Conservation (phyloP, 64 coral and sea anemone genomes). For the Anthopleura sola region DNA sequence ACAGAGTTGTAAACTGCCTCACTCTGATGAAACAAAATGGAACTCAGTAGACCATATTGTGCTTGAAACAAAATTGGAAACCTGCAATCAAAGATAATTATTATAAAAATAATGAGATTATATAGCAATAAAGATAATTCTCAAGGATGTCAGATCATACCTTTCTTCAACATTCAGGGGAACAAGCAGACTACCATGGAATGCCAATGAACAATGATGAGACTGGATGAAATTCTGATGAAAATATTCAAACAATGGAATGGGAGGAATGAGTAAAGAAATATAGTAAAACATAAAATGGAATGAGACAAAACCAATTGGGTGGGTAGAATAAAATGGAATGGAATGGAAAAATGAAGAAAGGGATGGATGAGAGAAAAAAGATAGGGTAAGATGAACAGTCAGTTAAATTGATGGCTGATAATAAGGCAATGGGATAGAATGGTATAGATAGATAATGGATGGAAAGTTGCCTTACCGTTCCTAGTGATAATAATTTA, state of each 20-base stretch:
- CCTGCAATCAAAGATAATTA: neutral
- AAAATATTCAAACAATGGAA: neutral
- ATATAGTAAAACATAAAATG: too few species aligned
- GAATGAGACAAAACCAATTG: neutral
- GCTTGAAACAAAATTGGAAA: conserved; percentile 42
- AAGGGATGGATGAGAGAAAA: too few species aligned
- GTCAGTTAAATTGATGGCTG: neutral
- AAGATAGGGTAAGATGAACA: too few species aligned
- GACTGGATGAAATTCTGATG: conserved; percentile 31
- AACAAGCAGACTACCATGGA: conserved; percentile 31
- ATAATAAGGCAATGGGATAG: neutral
- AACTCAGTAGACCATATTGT: conserved; percentile 38
- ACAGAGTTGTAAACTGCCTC: conserved; percentile 49
- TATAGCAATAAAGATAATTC: neutral
- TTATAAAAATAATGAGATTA: neutral
- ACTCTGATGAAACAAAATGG: conserved; percentile 32
- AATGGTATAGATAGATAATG: neutral
- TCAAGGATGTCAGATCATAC: neutral
- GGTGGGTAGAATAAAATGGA: neutral
- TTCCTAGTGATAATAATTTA: neutral
- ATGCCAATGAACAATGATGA: conserved; percentile 28
- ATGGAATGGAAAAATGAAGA: too few species aligned
- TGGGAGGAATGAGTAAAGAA: neutral
- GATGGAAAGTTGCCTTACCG: neutral
- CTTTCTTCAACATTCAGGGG: neutral